Percentiles rank a stretch among this genome's conserved stretches.
These are phyloP conservation scores for Sylvilagus floridanus DNA, from an alignment of 2,797 vertebrate genomes.

Conservation along the genomic window DNA sequence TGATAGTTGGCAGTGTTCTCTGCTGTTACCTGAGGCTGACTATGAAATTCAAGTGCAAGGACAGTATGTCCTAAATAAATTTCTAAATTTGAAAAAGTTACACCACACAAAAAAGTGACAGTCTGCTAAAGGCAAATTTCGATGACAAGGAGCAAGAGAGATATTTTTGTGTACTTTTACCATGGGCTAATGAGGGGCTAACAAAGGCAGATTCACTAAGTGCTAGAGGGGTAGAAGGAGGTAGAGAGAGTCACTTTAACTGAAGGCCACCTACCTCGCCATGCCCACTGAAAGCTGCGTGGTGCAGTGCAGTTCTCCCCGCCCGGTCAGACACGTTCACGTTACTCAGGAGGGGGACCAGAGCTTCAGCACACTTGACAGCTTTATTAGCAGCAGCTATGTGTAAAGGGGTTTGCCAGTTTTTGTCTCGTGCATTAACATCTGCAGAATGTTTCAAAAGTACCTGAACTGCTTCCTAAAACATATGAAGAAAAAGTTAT, in stretches of 20 bases:
- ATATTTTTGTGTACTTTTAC: constrained; percentile 41
- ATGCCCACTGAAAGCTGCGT: constrained; percentile 98
- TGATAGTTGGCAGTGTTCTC: not conserved
- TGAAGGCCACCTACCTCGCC: constrained; percentile 92
- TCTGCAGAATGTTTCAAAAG: constrained; percentile 98
- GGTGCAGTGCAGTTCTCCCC: constrained; percentile 97
- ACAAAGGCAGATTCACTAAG: constrained; percentile 7
- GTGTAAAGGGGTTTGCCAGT: constrained; percentile 99
- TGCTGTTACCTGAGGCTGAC: not conserved
- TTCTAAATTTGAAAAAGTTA: constrained; percentile 23
- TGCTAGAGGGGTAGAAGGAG: not conserved
- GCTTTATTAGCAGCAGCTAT: constrained; percentile 98
- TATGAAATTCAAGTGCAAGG: constrained; percentile 15
- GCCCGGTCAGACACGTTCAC: constrained; percentile 98
- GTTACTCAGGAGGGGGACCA: constrained; percentile 97
- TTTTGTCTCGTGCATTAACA: constrained; percentile 98
- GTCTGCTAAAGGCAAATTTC: constrained; percentile 38
- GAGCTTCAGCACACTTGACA: constrained; percentile 96
- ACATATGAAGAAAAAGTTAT: constrained; percentile 62
- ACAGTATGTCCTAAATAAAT: not conserved
- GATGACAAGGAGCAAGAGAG: constrained; percentile 25
- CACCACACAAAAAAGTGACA: not conserved
- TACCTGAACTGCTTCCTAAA: constrained; percentile 97
- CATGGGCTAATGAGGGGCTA: not conserved
- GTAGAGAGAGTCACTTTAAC: not conserved